Evolutionary conservation across 2,113 vertebrate species (phyloP).

Genomic region (Corythoichthys intestinalis): DNA sequence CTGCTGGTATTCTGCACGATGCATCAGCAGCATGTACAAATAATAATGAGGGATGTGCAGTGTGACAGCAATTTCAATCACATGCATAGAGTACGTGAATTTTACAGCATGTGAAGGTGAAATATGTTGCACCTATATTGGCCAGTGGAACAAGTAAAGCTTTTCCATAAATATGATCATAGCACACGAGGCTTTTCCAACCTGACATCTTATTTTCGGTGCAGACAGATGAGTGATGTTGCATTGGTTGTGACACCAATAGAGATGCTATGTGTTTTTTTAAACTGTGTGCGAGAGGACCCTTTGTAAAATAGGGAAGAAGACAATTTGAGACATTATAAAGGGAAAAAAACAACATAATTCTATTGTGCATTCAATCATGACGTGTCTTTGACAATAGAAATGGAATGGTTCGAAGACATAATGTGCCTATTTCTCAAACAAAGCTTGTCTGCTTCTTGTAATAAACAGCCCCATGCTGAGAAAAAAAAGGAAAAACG

Average conservation of each 20-base stretch:
- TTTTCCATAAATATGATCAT: constrained; percentile 64
- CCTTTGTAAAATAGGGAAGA: background rate
- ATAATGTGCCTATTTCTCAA: background rate
- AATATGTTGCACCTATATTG: constrained; percentile 47
- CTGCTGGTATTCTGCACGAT: constrained; percentile 55
- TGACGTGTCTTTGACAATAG: background rate
- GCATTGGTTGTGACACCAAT: background rate
- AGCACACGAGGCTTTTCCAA: constrained; percentile 37
- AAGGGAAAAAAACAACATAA: background rate
- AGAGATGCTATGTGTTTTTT: background rate
- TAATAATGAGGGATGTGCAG: constrained; percentile 31
- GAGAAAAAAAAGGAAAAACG: background rate
- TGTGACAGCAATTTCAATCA: constrained; percentile 53
- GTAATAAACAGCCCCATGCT: background rate
- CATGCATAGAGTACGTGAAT: constrained; percentile 58
- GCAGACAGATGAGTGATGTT: constrained; percentile 9
- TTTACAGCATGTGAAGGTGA: constrained; percentile 64
- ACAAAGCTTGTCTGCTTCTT: background rate
- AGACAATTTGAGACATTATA: background rate
- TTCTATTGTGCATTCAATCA: background rate
- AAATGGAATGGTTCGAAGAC: background rate
- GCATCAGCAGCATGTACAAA: constrained; percentile 42
- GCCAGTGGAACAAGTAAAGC: constrained; percentile 61
- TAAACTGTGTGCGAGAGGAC: background rate
- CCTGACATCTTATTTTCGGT: constrained; percentile 68